phyloP scores from a whole-genome alignment of 2,888 invertebrate genomes.

The Clusia tigrina region DNA sequence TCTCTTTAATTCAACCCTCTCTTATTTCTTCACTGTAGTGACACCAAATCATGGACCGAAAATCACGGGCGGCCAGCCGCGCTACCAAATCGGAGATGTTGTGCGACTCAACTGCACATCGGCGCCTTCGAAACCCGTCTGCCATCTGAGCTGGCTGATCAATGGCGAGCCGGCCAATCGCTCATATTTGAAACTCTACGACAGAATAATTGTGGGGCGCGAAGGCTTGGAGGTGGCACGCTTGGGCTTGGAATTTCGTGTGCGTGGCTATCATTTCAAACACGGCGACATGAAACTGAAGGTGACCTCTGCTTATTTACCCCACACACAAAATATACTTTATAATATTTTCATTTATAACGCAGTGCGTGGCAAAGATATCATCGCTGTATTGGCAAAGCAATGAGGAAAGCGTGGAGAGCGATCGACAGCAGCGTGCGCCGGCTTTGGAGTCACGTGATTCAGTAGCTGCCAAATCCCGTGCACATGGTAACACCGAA shows the following conservation, averaged over 20 bases:
- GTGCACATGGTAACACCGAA: conserved; percentile 69
- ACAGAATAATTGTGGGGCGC: conserved; percentile 67
- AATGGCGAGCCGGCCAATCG: conserved; percentile 79
- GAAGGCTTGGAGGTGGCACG: conserved; percentile 78
- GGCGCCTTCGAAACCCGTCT: conserved; percentile 83
- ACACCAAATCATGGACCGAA: conserved; percentile 82
- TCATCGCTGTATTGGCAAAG: conserved; percentile 86
- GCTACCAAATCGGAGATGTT: conserved; percentile 83
- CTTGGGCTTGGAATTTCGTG: conserved; percentile 80
- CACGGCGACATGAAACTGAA: conserved; percentile 86
- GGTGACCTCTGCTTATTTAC: conserved; percentile 56
- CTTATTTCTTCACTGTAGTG: conserved; percentile 68
- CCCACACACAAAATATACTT: not conserved
- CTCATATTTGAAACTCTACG: conserved; percentile 66
- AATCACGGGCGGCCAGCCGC: conserved; percentile 79
- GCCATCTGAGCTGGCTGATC: conserved; percentile 84
- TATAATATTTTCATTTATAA: conserved; percentile 30
- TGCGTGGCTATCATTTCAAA: conserved; percentile 80
- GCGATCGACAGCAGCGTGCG: conserved; percentile 76
- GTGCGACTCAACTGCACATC: conserved; percentile 87
- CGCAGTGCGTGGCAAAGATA: conserved; percentile 83
- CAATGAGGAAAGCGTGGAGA: conserved; percentile 87
- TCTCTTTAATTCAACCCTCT: too few relatives aligned
- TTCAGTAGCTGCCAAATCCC: conserved; percentile 71
- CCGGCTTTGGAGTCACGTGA: conserved; percentile 81